Evolutionary conservation across 2,888 invertebrate species (phyloP).

Genomic region (Endomychus coccineus): DNA sequence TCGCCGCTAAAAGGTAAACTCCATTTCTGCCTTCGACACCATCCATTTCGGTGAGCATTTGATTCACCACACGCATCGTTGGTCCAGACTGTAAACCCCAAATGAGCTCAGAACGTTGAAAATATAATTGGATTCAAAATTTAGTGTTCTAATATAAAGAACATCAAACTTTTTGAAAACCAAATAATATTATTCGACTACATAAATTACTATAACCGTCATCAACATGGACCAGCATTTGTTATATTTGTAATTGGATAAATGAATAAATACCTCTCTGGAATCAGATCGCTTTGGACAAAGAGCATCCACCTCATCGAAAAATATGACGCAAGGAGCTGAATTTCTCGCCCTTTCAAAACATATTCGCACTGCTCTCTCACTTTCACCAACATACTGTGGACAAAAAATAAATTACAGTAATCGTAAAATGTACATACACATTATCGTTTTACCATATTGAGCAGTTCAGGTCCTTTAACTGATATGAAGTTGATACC

Average conservation of each 20-base stretch:
- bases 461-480: constrained; percentile 95
- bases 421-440: background rate
- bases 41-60: constrained; percentile 97
- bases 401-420: constrained; percentile 22
- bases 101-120: too few relatives aligned
- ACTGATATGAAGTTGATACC: constrained; percentile 98
- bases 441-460: constrained; percentile 63
- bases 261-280: constrained; percentile 56
- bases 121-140: too few relatives aligned
- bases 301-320: constrained; percentile 95
- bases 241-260: too few relatives aligned
- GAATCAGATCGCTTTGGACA: constrained; percentile 82
- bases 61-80: constrained; percentile 86
- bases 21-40: constrained; percentile 86
- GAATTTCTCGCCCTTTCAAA: constrained; percentile 93
- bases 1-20: constrained; percentile 93
- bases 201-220: too few relatives aligned
- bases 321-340: constrained; percentile 96
- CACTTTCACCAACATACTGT: constrained; percentile 97
- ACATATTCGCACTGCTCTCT: constrained; percentile 90
- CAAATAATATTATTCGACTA: too few relatives aligned
- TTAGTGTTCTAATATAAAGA: too few relatives aligned
- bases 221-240: too few relatives aligned
- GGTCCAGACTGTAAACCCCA: constrained; percentile 52
- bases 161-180: too few relatives aligned